Conservation (phyloP, 2,797 vertebrate species). For the Helostoma temminkii region DNA sequence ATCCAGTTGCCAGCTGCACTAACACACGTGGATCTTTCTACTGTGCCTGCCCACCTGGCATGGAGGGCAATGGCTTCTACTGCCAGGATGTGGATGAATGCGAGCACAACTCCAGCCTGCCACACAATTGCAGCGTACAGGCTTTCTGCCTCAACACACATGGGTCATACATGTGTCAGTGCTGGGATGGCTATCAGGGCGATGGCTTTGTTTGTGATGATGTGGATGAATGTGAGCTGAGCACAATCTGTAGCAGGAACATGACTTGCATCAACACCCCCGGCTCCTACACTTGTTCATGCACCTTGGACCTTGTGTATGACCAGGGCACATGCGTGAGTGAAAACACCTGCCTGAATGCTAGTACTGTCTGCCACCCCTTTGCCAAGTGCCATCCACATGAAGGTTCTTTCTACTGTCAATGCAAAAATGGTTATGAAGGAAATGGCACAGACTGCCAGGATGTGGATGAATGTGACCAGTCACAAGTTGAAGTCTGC, state of each 20-base stretch:
- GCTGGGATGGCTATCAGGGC: slow-evolving; percentile 82
- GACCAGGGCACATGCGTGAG: slow-evolving; percentile 80
- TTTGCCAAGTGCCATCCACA: slow-evolving; percentile 75
- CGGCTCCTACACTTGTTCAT: slow-evolving; percentile 84
- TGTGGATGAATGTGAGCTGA: slow-evolving; percentile 82
- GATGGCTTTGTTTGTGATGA: slow-evolving; percentile 84
- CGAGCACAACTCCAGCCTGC: slow-evolving; percentile 65
- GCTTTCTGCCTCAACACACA: slow-evolving; percentile 82
- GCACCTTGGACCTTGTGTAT: slow-evolving; percentile 75
- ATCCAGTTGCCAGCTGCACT: slow-evolving; percentile 82
- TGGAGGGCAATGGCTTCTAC: slow-evolving; percentile 81
- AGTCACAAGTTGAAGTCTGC: slow-evolving; percentile 58
- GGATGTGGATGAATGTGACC: slow-evolving; percentile 84
- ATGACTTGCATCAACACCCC: slow-evolving; percentile 83
- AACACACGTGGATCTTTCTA: slow-evolving; percentile 83
- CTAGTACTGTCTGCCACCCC: slow-evolving; percentile 69
- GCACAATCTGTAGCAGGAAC: slow-evolving; percentile 71
- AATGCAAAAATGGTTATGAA: slow-evolving; percentile 79
- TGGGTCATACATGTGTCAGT: slow-evolving; percentile 84
- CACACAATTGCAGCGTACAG: slow-evolving; percentile 81
- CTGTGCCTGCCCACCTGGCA: slow-evolving; percentile 84
- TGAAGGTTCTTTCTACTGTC: slow-evolving; percentile 83
- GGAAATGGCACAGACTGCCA: slow-evolving; percentile 83
- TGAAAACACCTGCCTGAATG: slow-evolving; percentile 77
- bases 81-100: slow-evolving; percentile 88